Conservation (phyloP, 2,888 invertebrate genomes). For the Tiliacea citrago region DNA sequence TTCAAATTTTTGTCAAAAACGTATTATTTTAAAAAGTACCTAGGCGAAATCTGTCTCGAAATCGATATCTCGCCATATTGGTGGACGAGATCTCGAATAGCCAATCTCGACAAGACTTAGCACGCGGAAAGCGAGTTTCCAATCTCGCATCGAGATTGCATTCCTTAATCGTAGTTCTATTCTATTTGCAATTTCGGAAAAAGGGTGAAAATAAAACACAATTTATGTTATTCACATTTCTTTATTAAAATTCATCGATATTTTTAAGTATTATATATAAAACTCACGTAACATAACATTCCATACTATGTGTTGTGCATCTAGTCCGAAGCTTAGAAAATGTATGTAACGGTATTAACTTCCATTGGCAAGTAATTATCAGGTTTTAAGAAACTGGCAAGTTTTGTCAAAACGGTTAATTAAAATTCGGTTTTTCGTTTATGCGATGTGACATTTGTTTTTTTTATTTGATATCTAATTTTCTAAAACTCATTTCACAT, state of each 20-base stretch:
- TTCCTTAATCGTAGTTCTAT: not conserved
- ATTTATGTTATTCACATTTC: constrained; percentile 60
- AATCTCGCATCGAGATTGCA: not conserved
- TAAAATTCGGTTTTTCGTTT: constrained; percentile 19
- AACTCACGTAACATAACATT: constrained; percentile 59
- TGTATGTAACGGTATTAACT: constrained; percentile 30
- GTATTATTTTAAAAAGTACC: not conserved
- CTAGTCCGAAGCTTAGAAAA: constrained; percentile 28
- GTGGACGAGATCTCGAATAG: not conserved
- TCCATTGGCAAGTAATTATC: constrained; percentile 56
- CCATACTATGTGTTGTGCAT: constrained; percentile 59
- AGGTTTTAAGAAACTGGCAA: constrained; percentile 54
- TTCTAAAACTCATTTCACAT: constrained; percentile 22
- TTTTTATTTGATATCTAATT: constrained; percentile 10
- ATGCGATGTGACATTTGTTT: not conserved
- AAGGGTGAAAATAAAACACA: constrained; percentile 11
- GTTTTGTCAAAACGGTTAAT: constrained; percentile 22
- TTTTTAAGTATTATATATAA: constrained; percentile 60
- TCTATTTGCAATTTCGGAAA: not conserved
- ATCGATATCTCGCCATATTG: not conserved
- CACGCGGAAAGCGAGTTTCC: too few species aligned
- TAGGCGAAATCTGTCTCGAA: not conserved
- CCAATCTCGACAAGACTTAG: not conserved
- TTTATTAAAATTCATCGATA: constrained; percentile 68
- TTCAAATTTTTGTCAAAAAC: not conserved